Evolutionary conservation across 2,888 invertebrate genomes (phyloP).

Genomic region (Agriopis marginaria): DNA sequence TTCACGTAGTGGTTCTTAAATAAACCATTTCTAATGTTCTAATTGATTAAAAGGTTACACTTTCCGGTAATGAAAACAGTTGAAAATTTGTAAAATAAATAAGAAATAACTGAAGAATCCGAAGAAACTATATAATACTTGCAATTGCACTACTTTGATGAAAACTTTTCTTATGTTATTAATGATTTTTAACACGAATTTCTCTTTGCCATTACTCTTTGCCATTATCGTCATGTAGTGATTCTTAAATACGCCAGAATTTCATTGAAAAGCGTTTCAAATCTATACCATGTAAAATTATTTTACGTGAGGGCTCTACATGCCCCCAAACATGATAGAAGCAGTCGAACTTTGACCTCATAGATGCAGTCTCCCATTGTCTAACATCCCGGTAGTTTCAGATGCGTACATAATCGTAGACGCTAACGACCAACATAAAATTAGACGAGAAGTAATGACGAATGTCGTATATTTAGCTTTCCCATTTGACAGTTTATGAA

Average conservation of each 20-base stretch:
- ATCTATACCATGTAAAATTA: not conserved
- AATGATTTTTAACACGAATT: not conserved
- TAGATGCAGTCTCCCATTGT: constrained; percentile 12
- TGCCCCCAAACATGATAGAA: not conserved
- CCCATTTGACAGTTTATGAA: constrained; percentile 58
- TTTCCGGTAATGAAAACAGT: constrained; percentile 20
- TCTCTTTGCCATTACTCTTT: not conserved
- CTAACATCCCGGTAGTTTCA: constrained; percentile 12
- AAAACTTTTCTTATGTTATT: not conserved
- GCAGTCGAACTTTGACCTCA: constrained; percentile 1
- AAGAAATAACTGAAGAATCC: not conserved
- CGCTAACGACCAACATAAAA: constrained; percentile 58
- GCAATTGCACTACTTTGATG: constrained; percentile 12
- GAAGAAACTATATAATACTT: not conserved
- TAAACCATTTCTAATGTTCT: constrained; percentile 19
- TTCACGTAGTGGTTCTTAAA: not conserved
- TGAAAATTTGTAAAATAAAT: constrained; percentile 20
- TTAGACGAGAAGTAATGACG: constrained; percentile 73
- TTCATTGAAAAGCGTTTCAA: not conserved
- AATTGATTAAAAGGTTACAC: constrained; percentile 28
- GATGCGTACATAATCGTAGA: constrained; percentile 21
- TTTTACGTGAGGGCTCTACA: not conserved
- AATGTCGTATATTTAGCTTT: constrained; percentile 78
- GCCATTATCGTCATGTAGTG: not conserved
- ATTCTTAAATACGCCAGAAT: not conserved